Percentiles rank a stretch among this genome's conserved stretches.
Conservation (phyloP, 2,888 invertebrate species). For the Stenoptilia bipunctidactyla region DNA sequence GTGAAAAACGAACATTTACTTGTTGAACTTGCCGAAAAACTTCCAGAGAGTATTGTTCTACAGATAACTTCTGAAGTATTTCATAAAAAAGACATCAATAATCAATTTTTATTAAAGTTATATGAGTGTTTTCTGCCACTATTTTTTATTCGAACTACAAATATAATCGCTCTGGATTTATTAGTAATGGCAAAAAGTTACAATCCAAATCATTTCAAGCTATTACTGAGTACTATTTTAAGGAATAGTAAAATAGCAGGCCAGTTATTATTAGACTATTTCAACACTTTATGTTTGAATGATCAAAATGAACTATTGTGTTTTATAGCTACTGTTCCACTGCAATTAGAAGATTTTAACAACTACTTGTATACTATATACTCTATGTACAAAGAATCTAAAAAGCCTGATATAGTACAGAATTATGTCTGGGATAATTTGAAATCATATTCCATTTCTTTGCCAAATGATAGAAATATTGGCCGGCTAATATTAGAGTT, state of each 20-base stretch:
- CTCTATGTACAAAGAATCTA: background rate
- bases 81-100: background rate
- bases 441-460: background rate
- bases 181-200: background rate
- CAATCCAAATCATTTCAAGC: background rate
- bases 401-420: background rate
- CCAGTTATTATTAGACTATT: background rate
- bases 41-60: background rate
- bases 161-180: background rate
- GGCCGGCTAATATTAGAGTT: background rate
- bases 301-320: background rate
- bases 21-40: background rate
- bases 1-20: background rate
- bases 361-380: background rate
- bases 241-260: background rate
- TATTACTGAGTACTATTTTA: background rate
- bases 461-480: background rate
- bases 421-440: background rate
- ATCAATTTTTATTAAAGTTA: background rate
- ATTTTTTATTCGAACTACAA: background rate
- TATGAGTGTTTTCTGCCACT: background rate
- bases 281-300: background rate
- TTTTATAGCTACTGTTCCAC: background rate
- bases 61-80: background rate
- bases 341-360: background rate